These are phyloP conservation scores for Drosophila percnosoma DNA, from an alignment of 2,888 invertebrate species.

Conservation along the genomic window DNA sequence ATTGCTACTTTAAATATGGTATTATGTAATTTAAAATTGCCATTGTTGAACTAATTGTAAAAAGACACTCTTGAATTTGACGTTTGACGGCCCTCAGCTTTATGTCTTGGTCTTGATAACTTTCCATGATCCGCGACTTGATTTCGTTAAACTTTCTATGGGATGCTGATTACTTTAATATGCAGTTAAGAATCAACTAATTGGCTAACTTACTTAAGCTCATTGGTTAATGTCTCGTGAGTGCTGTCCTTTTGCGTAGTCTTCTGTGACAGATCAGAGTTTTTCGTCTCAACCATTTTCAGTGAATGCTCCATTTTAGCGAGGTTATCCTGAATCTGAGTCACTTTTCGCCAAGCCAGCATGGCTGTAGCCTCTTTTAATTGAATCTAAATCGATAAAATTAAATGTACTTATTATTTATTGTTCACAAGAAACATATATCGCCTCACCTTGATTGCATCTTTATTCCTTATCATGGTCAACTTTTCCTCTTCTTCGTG, in stretches of 20 bases:
- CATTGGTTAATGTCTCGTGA: slow-evolving; percentile 55
- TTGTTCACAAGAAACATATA: background rate
- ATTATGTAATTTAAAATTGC: slow-evolving; percentile 41
- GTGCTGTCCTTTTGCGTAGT: slow-evolving; percentile 76
- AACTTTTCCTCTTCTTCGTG: slow-evolving; percentile 60
- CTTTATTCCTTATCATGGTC: slow-evolving; percentile 47
- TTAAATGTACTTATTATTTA: background rate
- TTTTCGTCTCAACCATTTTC: slow-evolving; percentile 55
- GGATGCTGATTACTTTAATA: background rate
- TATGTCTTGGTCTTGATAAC: slow-evolving; percentile 42
- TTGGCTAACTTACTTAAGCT: slow-evolving; percentile 63
- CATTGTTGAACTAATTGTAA: slow-evolving; percentile 18
- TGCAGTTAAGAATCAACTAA: background rate
- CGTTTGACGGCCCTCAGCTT: slow-evolving; percentile 32
- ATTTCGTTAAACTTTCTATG: slow-evolving; percentile 30
- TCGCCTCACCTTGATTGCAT: slow-evolving; percentile 42
- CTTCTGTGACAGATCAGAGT: slow-evolving; percentile 79
- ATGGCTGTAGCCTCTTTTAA: slow-evolving; percentile 51
- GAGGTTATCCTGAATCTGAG: slow-evolving; percentile 85
- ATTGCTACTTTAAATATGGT: slow-evolving; percentile 25
- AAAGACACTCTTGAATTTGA: slow-evolving; percentile 37
- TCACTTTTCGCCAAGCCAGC: slow-evolving; percentile 83
- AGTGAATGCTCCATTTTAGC: slow-evolving; percentile 64
- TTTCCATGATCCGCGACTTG: slow-evolving; percentile 27
- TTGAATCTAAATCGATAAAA: slow-evolving; percentile 25